Conservation (phyloP, 2,113 vertebrate genomes). For the Clarias magur region DNA sequence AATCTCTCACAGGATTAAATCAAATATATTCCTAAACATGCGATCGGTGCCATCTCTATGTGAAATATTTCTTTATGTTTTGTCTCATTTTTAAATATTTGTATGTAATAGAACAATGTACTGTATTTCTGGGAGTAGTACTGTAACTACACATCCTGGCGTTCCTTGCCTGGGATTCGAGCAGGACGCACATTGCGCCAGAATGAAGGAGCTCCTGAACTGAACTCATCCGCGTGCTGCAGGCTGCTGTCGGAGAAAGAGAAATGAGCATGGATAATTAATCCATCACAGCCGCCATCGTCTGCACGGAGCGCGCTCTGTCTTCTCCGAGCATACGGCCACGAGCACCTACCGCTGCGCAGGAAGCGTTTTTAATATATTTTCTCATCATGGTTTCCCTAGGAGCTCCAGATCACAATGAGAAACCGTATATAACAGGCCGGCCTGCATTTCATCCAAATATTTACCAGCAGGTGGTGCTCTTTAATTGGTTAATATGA, state of each 20-base stretch:
- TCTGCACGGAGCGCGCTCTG: not conserved
- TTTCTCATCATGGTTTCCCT: not conserved
- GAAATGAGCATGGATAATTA: constrained; percentile 7
- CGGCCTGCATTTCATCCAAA: too few relatives aligned
- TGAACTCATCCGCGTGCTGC: not conserved
- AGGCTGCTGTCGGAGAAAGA: not conserved
- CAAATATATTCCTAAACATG: not conserved
- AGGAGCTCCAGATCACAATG: not conserved
- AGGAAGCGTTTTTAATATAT: not conserved
- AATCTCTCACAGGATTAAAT: not conserved
- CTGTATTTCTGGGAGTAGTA: not conserved
- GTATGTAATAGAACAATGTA: not conserved
- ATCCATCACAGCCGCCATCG: constrained; percentile 41
- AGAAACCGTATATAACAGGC: not conserved
- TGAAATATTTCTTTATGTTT: not conserved
- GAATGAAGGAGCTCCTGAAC: not conserved
- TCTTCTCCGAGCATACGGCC: constrained; percentile 12
- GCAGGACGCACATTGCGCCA: not conserved
- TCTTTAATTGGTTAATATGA: not conserved
- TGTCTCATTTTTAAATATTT: not conserved
- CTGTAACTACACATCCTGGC: not conserved
- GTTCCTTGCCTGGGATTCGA: not conserved
- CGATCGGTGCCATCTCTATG: not conserved
- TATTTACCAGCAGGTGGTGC: constrained; percentile 31
- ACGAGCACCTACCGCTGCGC: not conserved